A percentile compares a stretch with the other conserved stretches of the same genome.
Evolutionary conservation across 1,140 invertebrate species (phyloP).

Genomic region (Monochamus saltuarius): DNA sequence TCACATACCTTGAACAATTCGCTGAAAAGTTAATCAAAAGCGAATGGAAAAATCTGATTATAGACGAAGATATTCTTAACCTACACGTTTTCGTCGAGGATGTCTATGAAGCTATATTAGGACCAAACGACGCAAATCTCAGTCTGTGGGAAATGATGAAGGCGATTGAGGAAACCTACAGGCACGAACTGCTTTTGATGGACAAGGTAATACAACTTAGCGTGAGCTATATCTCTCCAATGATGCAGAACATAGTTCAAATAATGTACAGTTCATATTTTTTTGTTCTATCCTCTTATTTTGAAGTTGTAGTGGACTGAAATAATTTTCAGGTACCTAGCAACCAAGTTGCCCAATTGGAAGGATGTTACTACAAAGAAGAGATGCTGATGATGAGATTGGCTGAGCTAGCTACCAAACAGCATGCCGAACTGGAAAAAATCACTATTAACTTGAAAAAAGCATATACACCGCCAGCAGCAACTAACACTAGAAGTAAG

Average conservation of each 20-base stretch:
- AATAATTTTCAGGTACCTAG: constrained; percentile 49
- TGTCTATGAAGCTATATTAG: constrained; percentile 64
- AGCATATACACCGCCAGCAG: constrained; percentile 56
- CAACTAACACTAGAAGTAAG: no score
- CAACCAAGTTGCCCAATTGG: constrained; percentile 59
- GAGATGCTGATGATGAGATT: constrained; percentile 60
- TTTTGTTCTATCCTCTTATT: no score
- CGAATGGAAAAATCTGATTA: constrained; percentile 55
- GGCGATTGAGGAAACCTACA: constrained; percentile 62
- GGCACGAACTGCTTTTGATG: constrained; percentile 42
- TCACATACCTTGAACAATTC: constrained; percentile 51
- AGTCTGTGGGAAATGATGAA: constrained; percentile 61
- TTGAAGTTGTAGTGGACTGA: no score
- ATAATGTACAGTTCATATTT: no score
- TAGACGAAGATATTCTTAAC: constrained; percentile 60
- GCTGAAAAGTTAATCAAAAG: constrained; percentile 53
- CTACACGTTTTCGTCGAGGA: constrained; percentile 65
- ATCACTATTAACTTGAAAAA: constrained; percentile 57
- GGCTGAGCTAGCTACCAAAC: constrained; percentile 60
- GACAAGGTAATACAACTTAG: constrained; percentile 18
- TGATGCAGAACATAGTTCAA: neutral
- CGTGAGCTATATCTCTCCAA: no score
- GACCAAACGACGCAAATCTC: constrained; percentile 57
- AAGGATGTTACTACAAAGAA: constrained; percentile 61
- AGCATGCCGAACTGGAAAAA: constrained; percentile 57